Base-by-base conservation (phyloP, 2,888 invertebrate genomes). In the Andrena minutula region DNA sequence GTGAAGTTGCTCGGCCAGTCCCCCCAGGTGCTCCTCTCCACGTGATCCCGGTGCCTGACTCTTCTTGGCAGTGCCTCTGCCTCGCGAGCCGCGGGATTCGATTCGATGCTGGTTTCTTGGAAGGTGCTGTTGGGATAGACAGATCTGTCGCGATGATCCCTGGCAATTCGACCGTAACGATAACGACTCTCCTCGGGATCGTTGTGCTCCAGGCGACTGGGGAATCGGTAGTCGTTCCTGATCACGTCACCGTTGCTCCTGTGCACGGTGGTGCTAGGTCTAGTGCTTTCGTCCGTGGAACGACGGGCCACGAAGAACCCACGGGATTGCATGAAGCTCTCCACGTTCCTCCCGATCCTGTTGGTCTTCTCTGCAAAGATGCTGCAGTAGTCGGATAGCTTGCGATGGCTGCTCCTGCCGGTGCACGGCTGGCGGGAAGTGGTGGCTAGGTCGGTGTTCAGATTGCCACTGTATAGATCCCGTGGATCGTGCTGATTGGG, bases 331-430 rank as follows among this genome's bases (percentile, higher is more conserved):
- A 92, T 90, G 68, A 91, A 92, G 51, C 86, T 89, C 7, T 90
- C 91, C 6, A 93, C 85, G 77, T 92, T 90, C 41, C 89, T 88
- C 6, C 92, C 89, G 69, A 93, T 89, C 6, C 88, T 83, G 70
- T 91, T 90, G 3, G 93, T 93, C 78, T 93, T 93, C 79, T 93
- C 92, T 30, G 90, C 90, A 63, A 94, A 87, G 74, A 91, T 91
- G 60, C 84, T 89, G 75, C 92, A 93, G 79, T 92, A 93, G 56
- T 93, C 90, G 68, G 91, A 87, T 6, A 93, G 82, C 26, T 87
- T 89, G 3, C 90, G 90, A 47, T 84, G 87, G 63, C 80, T 85
- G 6, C 41, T 51, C 2, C 82, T 10, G n/a, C 65, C 51, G 63
- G 16, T 23, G 7, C 65, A 0, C 28, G 75, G 47, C 16, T 73